Percentiles rank a stretch among this genome's conserved stretches.
These are phyloP conservation scores for Stichopus horrens DNA, from an alignment of 53 echinoderm and acorn worm genomes.

Conservation along the genomic window DNA sequence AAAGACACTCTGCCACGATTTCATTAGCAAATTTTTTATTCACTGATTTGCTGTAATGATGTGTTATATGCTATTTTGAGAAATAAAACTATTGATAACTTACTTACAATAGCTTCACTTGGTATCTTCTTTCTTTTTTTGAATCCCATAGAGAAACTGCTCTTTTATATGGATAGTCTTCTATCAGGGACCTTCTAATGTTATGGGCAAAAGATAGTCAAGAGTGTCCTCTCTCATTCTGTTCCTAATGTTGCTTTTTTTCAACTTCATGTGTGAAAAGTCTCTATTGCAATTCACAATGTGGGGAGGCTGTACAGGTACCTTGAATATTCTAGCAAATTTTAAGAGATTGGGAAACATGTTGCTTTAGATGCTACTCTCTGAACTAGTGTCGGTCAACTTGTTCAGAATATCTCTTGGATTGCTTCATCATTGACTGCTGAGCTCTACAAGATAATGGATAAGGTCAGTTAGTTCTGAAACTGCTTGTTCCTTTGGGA, in stretches of 20 bases:
- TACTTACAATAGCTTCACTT: background rate
- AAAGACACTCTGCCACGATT: no score
- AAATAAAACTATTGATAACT: no score
- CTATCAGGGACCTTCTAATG: background rate
- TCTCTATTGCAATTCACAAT: conserved; percentile 15
- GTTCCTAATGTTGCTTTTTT: conserved; percentile 7
- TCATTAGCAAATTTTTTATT: no score
- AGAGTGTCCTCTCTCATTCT: conserved; percentile 23
- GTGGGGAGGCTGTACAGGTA: background rate
- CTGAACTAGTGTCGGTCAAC: no score
- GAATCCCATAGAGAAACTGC: conserved; percentile 10
- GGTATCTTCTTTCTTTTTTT: background rate
- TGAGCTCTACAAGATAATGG: no score
- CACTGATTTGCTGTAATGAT: background rate
- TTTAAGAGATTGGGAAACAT: background rate
- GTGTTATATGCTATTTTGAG: background rate
- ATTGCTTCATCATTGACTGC: no score
- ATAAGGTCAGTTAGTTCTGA: no score
- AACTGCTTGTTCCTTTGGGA: no score
- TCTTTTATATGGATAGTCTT: background rate
- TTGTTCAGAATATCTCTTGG: no score
- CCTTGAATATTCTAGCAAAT: background rate
- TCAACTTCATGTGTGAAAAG: background rate
- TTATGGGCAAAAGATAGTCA: conserved; percentile 5
- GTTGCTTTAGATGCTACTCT: background rate